phyloP scores from a whole-genome alignment of 1,140 invertebrate genomes.

The Drosophila ficusphila region DNA sequence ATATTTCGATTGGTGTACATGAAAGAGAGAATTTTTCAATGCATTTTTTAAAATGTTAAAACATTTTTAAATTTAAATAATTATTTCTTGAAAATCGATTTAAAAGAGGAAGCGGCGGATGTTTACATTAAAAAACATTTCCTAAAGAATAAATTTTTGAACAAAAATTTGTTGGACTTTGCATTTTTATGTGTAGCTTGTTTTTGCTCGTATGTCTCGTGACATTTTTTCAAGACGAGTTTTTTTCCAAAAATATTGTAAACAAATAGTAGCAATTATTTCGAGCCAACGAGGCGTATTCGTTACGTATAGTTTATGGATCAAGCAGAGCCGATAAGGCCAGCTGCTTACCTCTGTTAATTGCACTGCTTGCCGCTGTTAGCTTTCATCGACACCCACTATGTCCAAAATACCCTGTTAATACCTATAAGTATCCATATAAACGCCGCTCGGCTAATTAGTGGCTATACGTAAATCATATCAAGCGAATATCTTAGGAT shows the following conservation, averaged over 20 bases:
- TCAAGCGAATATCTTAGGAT: conserved; percentile 3
- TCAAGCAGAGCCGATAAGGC: not conserved
- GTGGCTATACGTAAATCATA: conserved; percentile 22
- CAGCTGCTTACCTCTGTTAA: conserved; percentile 11
- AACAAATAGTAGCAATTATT: conserved; percentile 34
- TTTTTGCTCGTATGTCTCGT: not conserved
- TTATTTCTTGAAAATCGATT: not conserved
- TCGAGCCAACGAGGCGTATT: conserved; percentile 6
- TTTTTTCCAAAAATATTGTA: conserved; percentile 18
- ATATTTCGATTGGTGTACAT: conserved; percentile 2
- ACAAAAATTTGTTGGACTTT: too few species aligned
- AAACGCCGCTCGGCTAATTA: conserved; percentile 12
- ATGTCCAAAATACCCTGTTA: not conserved
- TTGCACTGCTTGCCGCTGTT: conserved; percentile 30
- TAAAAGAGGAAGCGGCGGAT: too few species aligned
- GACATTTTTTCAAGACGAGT: conserved; percentile 3
- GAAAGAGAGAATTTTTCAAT: not conserved
- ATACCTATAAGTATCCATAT: not conserved
- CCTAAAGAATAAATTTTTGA: too few species aligned
- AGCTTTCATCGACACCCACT: not conserved
- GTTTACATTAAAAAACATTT: too few species aligned
- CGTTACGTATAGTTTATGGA: conserved; percentile 13
- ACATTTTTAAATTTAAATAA: not conserved
- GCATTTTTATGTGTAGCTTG: not conserved
- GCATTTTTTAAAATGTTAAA: too few species aligned